Base-by-base conservation (phyloP, 2,113 vertebrate species). In the Pterocles burchelli region DNA sequence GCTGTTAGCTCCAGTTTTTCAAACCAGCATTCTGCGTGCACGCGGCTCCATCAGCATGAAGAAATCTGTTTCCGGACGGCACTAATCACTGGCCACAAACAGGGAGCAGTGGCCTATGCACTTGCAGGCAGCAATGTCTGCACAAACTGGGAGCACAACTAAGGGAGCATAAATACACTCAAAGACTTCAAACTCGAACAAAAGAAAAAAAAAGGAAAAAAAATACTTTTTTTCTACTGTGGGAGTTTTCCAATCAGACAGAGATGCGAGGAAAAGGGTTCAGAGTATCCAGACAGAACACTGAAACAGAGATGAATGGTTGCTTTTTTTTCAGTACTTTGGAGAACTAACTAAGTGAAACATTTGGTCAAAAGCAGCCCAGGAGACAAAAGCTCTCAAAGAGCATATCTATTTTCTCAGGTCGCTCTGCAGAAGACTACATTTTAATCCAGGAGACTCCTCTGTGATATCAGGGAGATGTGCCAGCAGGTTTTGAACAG, bases 1-100 rank as follows among this genome's bases (percentile, higher is more conserved):
- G 84, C 81, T 85, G 77, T 81, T 91, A 74, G 74, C 65, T 70
- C 48, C 36, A 19, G 3, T 78, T 84, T 92, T 85, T 81, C 84
- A 84, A 72, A 72, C 74, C 43, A 74, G 22, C 36, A 24, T 81
- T 63, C 54, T 10, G 1, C 10, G 57, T 29, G 26, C 29, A 57
- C 0, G 0, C 0, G 0, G 36, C 62, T 96, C 54, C 76, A 58
- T 25, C 57, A 81, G 65, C 67, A 59, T 1, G 45, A 77, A 58
- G 48, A 74, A 78, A 75, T 48, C 85, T 90, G 65, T 87, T 95
- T 74, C 2, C 5, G 48, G 85, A 62, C 24, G 33, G 46, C 41
- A 48, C 17, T 78, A 72, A 81, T 59, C 65, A 71, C 62, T 65
- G 84, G 61, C 65, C 87, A 65, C 61, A 41, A 73, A 77, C 5